Percentiles rank a stretch among this genome's conserved stretches.
phyloP scores from a whole-genome alignment of 2,888 invertebrate genomes.

The Sisyra nigra region DNA sequence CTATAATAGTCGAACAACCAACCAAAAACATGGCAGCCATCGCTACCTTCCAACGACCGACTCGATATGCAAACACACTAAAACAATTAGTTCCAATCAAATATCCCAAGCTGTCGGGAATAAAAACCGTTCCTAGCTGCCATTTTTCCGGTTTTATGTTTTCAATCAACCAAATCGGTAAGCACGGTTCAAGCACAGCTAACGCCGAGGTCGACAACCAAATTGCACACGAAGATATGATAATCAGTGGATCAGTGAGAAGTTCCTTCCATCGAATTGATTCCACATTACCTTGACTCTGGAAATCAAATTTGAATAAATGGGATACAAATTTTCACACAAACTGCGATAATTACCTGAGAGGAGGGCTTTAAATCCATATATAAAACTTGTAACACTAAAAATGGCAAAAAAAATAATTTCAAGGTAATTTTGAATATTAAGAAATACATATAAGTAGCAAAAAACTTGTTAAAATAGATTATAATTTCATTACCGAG shows the following conservation, averaged over 20 bases:
- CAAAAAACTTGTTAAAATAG: too few species aligned
- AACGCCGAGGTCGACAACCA: slow-evolving; percentile 66
- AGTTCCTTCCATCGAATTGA: slow-evolving; percentile 32
- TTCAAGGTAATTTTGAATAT: slow-evolving; percentile 5
- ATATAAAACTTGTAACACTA: slow-evolving; percentile 16
- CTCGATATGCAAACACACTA: slow-evolving; percentile 43
- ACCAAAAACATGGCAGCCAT: slow-evolving; percentile 44
- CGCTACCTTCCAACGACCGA: slow-evolving; percentile 48
- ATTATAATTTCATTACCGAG: slow-evolving; percentile 25
- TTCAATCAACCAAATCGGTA: slow-evolving; percentile 65
- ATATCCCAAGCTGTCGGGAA: slow-evolving; percentile 74
- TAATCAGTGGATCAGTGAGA: slow-evolving; percentile 42
- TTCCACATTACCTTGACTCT: too few species aligned
- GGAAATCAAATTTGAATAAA: too few species aligned
- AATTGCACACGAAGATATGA: slow-evolving; percentile 48
- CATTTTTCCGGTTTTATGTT: slow-evolving; percentile 49
- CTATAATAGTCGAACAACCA: slow-evolving; percentile 43
- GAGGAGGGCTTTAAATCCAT: slow-evolving; percentile 21
- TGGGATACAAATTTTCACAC: too few species aligned
- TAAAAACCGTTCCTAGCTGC: slow-evolving; percentile 67
- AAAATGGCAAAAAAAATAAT: slow-evolving; percentile 9
- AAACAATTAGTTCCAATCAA: slow-evolving; percentile 68
- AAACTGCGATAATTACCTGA: slow-evolving; percentile 5
- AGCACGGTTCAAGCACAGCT: slow-evolving; percentile 67
- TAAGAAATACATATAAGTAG: too few species aligned